A percentile compares a stretch with the other conserved stretches of the same genome.
Evolutionary conservation across 2,113 vertebrate species (phyloP).

Genomic region (Zosterops hypoxanthus): DNA sequence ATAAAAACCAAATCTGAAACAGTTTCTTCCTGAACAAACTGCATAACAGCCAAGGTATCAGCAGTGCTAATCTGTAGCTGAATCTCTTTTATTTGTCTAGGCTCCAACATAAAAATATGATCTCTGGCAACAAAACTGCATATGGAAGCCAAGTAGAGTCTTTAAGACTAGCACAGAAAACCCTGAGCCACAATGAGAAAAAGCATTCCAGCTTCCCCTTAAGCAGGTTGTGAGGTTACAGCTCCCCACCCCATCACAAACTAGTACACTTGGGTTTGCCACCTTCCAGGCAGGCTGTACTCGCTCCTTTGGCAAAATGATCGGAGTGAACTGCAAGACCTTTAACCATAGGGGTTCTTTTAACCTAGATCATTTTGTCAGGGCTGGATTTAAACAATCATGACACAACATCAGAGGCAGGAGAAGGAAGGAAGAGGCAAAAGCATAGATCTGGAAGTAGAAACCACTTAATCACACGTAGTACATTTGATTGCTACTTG

Average conservation of each 20-base stretch:
- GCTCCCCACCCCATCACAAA: not conserved
- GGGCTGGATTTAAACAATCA: not conserved
- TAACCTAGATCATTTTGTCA: not conserved
- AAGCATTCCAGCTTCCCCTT: not conserved
- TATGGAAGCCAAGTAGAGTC: not conserved
- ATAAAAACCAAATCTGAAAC: not conserved
- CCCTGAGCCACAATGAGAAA: not conserved
- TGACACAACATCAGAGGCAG: not conserved
- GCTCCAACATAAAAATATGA: conserved; percentile 19
- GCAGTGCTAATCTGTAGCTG: not conserved
- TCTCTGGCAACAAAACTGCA: conserved; percentile 2
- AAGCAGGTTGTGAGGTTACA: not conserved
- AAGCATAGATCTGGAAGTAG: not conserved
- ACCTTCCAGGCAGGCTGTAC: fast-evolving
- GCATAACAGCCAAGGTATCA: not conserved
- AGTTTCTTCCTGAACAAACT: not conserved
- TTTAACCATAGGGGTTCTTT: not conserved
- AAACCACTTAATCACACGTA: not conserved
- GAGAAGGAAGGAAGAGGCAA: not conserved
- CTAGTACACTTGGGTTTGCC: not conserved
- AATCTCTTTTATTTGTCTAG: conserved; percentile 5
- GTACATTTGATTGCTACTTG: not conserved
- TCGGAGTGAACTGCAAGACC: not conserved
- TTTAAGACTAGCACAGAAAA: not conserved
- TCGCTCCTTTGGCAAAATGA: not conserved